Conservation (phyloP, 2,888 invertebrate species). For the Bugula neritina region DNA sequence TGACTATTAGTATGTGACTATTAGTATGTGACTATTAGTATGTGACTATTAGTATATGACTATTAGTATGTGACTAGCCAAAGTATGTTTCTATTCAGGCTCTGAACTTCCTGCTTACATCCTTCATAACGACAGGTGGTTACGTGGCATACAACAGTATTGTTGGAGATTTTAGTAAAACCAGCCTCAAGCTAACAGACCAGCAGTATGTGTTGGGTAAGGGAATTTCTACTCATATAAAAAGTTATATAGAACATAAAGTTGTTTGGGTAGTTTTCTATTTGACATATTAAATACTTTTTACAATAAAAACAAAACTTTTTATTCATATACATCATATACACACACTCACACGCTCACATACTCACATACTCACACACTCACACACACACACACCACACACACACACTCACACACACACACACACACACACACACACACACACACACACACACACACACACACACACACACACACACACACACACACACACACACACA, state of each 20-base stretch:
- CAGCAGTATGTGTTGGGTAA: slow-evolving; percentile 2
- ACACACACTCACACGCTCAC: too few relatives aligned
- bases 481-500: not conserved
- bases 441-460: not conserved
- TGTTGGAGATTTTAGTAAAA: not conserved
- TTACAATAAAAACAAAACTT: not conserved
- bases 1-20: too few relatives aligned
- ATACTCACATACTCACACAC: not conserved
- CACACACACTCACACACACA: not conserved
- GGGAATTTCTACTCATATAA: not conserved
- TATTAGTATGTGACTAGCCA: not conserved
- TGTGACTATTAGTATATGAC: not conserved
- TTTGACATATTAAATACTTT: too few relatives aligned
- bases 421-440: not conserved
- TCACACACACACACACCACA: not conserved
- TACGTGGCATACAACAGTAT: slow-evolving; percentile 9
- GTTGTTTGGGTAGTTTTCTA: too few relatives aligned
- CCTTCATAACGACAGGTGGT: slow-evolving; percentile 19
- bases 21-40: too few relatives aligned
- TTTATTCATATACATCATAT: not conserved
- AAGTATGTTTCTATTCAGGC: not conserved
- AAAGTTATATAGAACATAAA: not conserved
- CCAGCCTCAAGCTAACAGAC: not conserved
- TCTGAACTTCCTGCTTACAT: slow-evolving; percentile 19
- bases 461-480: not conserved